These are phyloP conservation scores for Lagodon rhomboides DNA, from an alignment of 2,797 vertebrate genomes.

Conservation along the genomic window DNA sequence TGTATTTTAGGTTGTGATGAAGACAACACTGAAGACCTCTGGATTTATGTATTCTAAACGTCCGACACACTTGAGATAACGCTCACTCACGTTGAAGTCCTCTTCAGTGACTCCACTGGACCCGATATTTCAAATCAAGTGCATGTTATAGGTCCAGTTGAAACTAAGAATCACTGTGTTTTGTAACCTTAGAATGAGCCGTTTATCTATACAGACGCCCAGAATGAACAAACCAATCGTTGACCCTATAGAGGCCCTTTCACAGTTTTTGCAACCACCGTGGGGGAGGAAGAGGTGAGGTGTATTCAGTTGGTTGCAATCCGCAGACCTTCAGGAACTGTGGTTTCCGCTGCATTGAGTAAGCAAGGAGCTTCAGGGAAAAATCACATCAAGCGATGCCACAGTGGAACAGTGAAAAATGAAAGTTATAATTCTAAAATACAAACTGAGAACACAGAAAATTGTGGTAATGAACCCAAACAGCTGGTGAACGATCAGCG, in stretches of 20 bases:
- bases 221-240: too few species aligned
- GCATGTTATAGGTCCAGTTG: too few species aligned
- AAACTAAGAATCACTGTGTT: too few species aligned
- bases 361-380: conserved; percentile 14
- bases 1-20: conserved; percentile 35
- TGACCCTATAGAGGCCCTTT: too few species aligned
- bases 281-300: too few species aligned
- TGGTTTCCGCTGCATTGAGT: neutral
- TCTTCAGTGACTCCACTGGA: conserved; percentile 12
- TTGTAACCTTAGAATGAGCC: too few species aligned
- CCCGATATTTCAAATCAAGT: conserved; percentile 34
- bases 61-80: conserved; percentile 5
- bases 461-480: conserved; percentile 26
- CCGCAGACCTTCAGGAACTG: neutral
- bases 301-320: too few species aligned
- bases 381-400: neutral
- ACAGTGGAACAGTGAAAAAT: neutral
- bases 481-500: neutral
- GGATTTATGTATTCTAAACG: conserved; percentile 25
- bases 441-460: neutral
- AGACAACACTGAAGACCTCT: conserved; percentile 22
- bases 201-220: too few species aligned
- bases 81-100: neutral
- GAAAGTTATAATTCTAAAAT: neutral
- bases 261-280: too few species aligned